These are phyloP conservation scores for Aporrectodea caliginosa DNA, from an alignment of 1,140 invertebrate genomes.

Conservation along the genomic window DNA sequence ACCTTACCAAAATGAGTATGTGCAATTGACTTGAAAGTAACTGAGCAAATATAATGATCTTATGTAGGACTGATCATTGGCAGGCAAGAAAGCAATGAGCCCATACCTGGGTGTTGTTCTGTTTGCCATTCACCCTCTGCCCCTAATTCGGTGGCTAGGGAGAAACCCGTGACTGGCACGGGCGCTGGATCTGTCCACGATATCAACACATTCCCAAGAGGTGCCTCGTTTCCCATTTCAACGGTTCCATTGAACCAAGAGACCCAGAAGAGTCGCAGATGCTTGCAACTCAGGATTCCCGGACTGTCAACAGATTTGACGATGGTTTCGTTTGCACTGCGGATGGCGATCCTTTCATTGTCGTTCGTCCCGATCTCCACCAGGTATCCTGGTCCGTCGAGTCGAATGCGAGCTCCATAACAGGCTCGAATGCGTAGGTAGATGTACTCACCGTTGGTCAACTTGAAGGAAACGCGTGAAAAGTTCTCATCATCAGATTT, in stretches of 20 bases:
- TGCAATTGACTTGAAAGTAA: no score
- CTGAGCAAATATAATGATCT: no score
- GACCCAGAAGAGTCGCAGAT: neutral
- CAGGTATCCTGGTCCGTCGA: neutral
- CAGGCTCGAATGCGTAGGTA: neutral
- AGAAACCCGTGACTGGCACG: neutral
- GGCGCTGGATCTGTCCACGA: neutral
- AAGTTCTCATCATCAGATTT: neutral
- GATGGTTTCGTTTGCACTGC: neutral
- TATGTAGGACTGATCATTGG: no score
- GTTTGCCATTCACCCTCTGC: neutral
- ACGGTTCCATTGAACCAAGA: neutral
- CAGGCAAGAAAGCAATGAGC: no score
- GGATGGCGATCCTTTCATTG: neutral
- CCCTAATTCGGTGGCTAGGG: neutral
- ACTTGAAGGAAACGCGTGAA: neutral
- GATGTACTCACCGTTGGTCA: neutral
- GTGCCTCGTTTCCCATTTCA: neutral
- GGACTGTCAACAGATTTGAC: neutral
- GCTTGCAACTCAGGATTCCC: neutral
- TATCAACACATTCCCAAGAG: neutral
- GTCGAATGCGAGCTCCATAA: neutral
- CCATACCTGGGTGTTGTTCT: neutral
- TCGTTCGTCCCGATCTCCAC: neutral
- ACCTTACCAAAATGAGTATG: no score